Percentiles rank a stretch among this genome's conserved stretches.
Evolutionary conservation across 92 coral and sea anemone genomes (phyloP).

Genomic region (Chrysogorgia sp.): DNA sequence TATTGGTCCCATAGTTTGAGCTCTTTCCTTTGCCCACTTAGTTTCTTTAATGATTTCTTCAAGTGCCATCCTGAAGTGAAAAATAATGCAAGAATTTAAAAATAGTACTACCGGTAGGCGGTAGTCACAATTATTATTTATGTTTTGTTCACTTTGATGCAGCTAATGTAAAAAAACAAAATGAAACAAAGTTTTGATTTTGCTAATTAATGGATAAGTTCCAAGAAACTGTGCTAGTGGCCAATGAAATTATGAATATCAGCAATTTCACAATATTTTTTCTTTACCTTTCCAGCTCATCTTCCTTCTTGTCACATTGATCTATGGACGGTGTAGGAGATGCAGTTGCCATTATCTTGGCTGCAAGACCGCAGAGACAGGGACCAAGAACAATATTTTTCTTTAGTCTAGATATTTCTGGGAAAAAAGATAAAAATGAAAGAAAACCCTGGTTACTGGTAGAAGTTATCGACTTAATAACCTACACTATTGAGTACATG

Average conservation of each 20-base stretch:
- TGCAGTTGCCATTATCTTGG: not conserved
- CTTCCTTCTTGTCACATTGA: not conserved
- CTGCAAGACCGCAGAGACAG: not conserved
- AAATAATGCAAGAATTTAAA: not conserved
- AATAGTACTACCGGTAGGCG: not conserved
- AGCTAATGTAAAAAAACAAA: no score
- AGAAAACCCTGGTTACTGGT: no score
- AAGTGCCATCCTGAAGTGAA: conserved; percentile 78
- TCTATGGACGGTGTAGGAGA: no score
- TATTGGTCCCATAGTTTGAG: conserved; percentile 87
- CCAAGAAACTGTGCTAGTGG: no score
- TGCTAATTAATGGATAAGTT: no score
- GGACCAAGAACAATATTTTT: no score
- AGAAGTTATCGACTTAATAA: no score
- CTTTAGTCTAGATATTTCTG: no score
- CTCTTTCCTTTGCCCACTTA: conserved; percentile 81
- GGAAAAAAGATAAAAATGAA: no score
- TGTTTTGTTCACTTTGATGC: not conserved
- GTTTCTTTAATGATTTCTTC: conserved; percentile 89
- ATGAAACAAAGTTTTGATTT: no score
- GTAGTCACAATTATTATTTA: no score
- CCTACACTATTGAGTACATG: no score
- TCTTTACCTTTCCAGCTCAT: conserved; percentile 28
- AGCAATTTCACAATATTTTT: not conserved
- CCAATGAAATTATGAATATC: not conserved